Evolutionary conservation across 2,888 invertebrate species (phyloP).

Genomic region (Scaptodrosophila latifasciaeformis): DNA sequence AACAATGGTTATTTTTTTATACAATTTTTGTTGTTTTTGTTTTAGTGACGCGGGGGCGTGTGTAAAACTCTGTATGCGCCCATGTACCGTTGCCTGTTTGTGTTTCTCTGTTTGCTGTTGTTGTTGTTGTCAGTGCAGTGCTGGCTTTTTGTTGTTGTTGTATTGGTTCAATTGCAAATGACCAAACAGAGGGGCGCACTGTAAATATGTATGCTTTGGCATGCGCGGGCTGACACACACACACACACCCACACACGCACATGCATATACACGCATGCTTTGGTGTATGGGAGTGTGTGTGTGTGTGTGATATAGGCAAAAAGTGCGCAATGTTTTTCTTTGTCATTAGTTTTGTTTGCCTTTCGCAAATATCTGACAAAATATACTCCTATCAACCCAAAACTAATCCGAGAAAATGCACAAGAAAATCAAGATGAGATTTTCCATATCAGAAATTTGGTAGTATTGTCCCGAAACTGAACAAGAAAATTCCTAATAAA

Average conservation of each 20-base stretch:
- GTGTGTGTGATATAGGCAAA: too few relatives aligned
- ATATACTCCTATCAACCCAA: too few relatives aligned
- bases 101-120: not conserved
- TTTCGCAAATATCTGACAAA: too few relatives aligned
- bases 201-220: slow-evolving; percentile 23
- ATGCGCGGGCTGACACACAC: not conserved
- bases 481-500: too few relatives aligned
- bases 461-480: too few relatives aligned
- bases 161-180: slow-evolving; percentile 51
- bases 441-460: too few relatives aligned
- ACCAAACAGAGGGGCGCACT: slow-evolving; percentile 49
- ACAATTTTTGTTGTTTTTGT: not conserved
- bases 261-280: slow-evolving; percentile 3
- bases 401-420: too few relatives aligned
- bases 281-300: too few relatives aligned
- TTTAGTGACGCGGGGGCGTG: slow-evolving; percentile 34
- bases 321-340: too few relatives aligned
- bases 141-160: slow-evolving; percentile 35
- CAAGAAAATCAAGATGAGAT: too few relatives aligned
- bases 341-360: too few relatives aligned
- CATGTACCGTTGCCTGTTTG: slow-evolving; percentile 33
- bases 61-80: slow-evolving; percentile 36
- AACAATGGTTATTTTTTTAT: too few relatives aligned
- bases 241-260: slow-evolving; percentile 1
- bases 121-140: slow-evolving; percentile 4